Conservation (phyloP, 2,113 vertebrate species). For the Procavia capensis region DNA sequence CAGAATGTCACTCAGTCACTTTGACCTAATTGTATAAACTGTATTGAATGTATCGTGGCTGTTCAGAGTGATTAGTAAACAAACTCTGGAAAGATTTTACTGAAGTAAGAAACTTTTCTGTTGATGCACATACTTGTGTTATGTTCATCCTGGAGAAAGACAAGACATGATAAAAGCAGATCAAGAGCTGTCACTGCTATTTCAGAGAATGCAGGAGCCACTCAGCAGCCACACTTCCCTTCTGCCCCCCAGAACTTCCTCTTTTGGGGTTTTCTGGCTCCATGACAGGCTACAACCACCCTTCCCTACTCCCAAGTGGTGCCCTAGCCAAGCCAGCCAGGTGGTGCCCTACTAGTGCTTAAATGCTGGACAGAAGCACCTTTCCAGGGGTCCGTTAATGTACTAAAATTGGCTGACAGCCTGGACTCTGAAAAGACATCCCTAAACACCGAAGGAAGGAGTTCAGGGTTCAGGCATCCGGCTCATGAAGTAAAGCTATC, state of each 20-base stretch:
- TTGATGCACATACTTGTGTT: background rate
- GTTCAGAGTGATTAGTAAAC: background rate
- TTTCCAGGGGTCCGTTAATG: background rate
- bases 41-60: background rate
- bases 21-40: background rate
- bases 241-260: background rate
- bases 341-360: background rate
- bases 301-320: background rate
- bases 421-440: background rate
- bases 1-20: background rate
- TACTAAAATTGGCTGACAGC: background rate
- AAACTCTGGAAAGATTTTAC: background rate
- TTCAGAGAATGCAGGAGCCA: background rate
- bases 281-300: background rate
- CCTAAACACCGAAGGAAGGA: background rate
- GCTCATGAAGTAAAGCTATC: background rate
- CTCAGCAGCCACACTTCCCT: background rate
- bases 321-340: too few species aligned
- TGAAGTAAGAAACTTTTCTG: background rate
- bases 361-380: background rate
- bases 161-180: background rate
- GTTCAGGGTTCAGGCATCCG: background rate
- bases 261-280: background rate
- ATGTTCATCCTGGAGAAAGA: background rate
- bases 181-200: background rate